These are phyloP conservation scores for Homalodisca vitripennis DNA, from an alignment of 1,140 invertebrate genomes.

Conservation along the genomic window DNA sequence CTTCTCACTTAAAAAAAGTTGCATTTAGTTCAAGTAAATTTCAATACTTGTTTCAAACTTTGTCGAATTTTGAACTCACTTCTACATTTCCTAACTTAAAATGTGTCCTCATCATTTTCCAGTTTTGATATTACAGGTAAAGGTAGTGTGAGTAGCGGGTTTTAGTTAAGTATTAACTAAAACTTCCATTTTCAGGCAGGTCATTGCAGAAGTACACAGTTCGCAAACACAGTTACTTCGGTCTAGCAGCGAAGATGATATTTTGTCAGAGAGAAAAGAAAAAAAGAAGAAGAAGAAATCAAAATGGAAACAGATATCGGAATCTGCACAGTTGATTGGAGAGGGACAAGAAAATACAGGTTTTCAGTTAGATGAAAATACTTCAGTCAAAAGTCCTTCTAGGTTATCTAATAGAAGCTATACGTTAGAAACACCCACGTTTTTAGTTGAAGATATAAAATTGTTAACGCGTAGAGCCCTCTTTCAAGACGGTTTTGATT, in stretches of 20 bases:
- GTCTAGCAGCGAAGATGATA: slow-evolving; percentile 23
- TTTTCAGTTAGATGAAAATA: background rate
- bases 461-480: background rate
- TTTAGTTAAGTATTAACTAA: no score
- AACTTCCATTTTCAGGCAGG: slow-evolving; percentile 17
- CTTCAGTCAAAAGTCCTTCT: slow-evolving; percentile 17
- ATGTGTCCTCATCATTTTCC: no score
- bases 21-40: no score
- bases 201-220: slow-evolving; percentile 6
- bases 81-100: no score
- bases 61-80: no score
- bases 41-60: no score
- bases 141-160: no score
- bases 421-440: background rate
- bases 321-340: background rate
- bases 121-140: no score
- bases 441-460: background rate
- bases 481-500: background rate
- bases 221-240: background rate
- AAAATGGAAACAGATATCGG: slow-evolving; percentile 2
- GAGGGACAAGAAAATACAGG: background rate
- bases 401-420: slow-evolving; percentile 17
- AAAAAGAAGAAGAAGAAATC: slow-evolving; percentile 20
- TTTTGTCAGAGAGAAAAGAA: slow-evolving; percentile 3
- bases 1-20: no score